A percentile compares a stretch with the other conserved stretches of the same genome.
phyloP scores from a whole-genome alignment of 2,888 invertebrate species.

The Willowsia nigromaculata region DNA sequence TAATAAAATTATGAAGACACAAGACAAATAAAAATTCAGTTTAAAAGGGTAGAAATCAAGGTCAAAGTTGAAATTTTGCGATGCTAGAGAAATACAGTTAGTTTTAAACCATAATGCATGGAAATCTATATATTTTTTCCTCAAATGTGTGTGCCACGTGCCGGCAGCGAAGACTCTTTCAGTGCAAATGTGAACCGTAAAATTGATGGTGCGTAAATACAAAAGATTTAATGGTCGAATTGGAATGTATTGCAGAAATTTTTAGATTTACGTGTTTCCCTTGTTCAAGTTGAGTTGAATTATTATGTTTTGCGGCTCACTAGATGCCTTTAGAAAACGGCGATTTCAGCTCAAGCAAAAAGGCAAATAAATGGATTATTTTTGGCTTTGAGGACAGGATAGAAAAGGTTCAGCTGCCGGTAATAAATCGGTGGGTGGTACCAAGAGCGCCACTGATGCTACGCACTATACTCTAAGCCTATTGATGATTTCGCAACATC shows the following conservation, averaged over 20 bases:
- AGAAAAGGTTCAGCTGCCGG: constrained; percentile 44
- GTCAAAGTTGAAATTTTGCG: too few species aligned
- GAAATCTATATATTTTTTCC: background rate
- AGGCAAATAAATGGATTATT: constrained; percentile 28
- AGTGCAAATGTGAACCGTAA: background rate
- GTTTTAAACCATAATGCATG: too few species aligned
- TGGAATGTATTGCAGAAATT: constrained; percentile 9
- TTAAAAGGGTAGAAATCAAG: too few species aligned
- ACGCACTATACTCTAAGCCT: background rate
- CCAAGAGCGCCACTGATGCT: background rate
- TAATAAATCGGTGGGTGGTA: constrained; percentile 56
- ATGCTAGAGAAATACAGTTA: too few species aligned
- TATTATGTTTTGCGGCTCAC: background rate
- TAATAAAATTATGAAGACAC: too few species aligned
- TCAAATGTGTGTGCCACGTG: background rate
- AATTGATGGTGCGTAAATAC: constrained; percentile 20
- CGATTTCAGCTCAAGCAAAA: background rate
- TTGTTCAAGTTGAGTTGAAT: background rate
- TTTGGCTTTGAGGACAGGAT: background rate
- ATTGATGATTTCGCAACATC: background rate
- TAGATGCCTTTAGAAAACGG: background rate
- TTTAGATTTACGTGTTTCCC: background rate
- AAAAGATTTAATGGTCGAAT: background rate
- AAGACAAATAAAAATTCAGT: too few species aligned
- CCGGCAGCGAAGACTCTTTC: background rate